Evolutionary conservation across 2,888 invertebrate species (phyloP).

Genomic region (Suillia variegata): DNA sequence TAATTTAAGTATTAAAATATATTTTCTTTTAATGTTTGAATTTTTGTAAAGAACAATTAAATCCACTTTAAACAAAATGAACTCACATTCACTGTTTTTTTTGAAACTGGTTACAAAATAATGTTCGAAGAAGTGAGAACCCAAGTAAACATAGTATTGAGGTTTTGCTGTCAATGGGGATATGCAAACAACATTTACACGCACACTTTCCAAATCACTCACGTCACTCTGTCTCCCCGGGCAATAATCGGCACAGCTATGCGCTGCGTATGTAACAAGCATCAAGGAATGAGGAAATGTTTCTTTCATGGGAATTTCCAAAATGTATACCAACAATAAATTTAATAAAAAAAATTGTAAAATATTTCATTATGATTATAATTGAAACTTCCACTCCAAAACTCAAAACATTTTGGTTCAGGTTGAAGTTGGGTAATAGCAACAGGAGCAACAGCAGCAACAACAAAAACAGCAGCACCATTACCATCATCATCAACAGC

Average conservation of each 20-base stretch:
- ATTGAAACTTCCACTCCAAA: conserved; percentile 45
- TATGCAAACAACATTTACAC: conserved; percentile 3
- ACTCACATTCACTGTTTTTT: too few relatives aligned
- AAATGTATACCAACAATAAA: conserved; percentile 38
- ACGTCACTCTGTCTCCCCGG: not conserved
- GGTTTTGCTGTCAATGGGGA: not conserved
- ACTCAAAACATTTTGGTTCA: conserved; percentile 5
- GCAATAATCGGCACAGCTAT: not conserved
- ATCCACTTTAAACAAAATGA: too few relatives aligned
- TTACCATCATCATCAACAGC: too few relatives aligned
- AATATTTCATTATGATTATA: conserved; percentile 53
- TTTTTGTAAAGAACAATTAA: too few relatives aligned
- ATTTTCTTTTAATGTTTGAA: too few relatives aligned
- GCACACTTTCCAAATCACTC: not conserved
- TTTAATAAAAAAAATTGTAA: conserved; percentile 47
- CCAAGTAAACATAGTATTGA: not conserved
- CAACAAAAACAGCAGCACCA: too few relatives aligned
- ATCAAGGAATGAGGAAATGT: not conserved
- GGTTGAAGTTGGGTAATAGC: not conserved
- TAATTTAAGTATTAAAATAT: too few relatives aligned
- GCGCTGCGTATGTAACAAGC: too few relatives aligned
- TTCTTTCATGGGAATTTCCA: conserved; percentile 36
- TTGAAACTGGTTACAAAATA: too few relatives aligned
- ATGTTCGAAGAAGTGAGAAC: too few relatives aligned
- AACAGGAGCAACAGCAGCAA: too few relatives aligned